Base-by-base conservation (phyloP, 2,113 vertebrate genomes). In the Sitta europaea region DNA sequence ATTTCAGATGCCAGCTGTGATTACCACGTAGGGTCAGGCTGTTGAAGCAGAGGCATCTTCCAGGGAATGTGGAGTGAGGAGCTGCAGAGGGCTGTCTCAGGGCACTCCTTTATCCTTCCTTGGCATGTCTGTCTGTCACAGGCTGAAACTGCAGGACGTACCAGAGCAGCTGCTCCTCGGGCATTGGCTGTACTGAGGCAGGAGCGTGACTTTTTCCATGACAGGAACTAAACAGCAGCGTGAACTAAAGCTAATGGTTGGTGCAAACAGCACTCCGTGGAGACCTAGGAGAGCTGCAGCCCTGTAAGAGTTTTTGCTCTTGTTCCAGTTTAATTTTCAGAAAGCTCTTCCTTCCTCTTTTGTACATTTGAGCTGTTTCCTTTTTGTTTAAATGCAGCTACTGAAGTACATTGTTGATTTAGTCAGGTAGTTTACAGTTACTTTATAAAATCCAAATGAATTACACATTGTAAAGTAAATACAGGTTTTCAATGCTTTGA, bases 121-220 rank as follows among this genome's bases (percentile, higher is more conserved):
- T 71, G 27, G 27, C 5, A 0, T 40, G 55, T 54, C 43, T 59
- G 33, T 11, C 53, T 33, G 28, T 40, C 53, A 24, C 18, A 42
- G 45, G 21, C 70, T 86, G 48, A 11, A 58, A 35, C 53, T 12
- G 47, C 27, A 62, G 43, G 36, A 59, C 4, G 12, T 55, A 3
- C 14, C 8, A 18, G 23, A 55, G 66, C 73, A 92, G 43, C 82
- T 71, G 24, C 58, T 83, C 57, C 71, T 62, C 10, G 7, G 36
- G 21, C 48, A 33, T 24, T 0, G 1, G 6, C 62, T 72, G 5
- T 27, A 21, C 45, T 3, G 42, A 65, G 55, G 23, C 21, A 77
- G 36, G 63, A 68, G 5, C 0, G 0, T 12, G 66, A 27, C 67
- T 57, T 51, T 67, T 88, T 47, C 33, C 1, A 0, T 1, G 3